phyloP scores from a whole-genome alignment of 2,113 vertebrate genomes.

The Podarcis cretensis region DNA sequence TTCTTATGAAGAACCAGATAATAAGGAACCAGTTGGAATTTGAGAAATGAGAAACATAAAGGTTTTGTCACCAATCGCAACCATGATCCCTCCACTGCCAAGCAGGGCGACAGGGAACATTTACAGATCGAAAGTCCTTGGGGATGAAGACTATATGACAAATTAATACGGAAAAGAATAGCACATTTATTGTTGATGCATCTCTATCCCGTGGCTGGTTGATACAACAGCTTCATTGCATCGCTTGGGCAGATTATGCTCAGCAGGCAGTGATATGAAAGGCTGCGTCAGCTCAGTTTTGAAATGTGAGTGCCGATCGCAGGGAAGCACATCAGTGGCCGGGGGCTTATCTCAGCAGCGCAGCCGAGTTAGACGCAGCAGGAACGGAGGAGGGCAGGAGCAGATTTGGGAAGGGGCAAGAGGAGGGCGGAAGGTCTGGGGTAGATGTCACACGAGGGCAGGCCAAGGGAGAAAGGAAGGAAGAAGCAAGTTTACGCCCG shows the following conservation, averaged over 20 bases:
- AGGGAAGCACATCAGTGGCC: not conserved
- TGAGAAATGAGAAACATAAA: slow-evolving; percentile 2
- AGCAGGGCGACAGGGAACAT: slow-evolving; percentile 23
- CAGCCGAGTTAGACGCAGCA: rapidly evolving
- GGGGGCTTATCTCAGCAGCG: not conserved
- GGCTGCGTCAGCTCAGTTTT: slow-evolving; percentile 33
- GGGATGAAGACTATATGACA: slow-evolving; percentile 38
- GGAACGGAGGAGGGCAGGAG: not conserved
- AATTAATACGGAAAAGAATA: slow-evolving; percentile 37
- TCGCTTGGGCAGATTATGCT: slow-evolving; percentile 45
- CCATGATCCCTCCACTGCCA: slow-evolving; percentile 1
- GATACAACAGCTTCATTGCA: slow-evolving; percentile 33
- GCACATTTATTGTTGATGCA: slow-evolving; percentile 28
- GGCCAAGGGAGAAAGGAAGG: not conserved
- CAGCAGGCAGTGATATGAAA: slow-evolving; percentile 47
- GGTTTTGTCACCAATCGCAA: slow-evolving; percentile 1
- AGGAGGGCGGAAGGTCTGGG: not conserved
- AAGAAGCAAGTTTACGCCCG: no score
- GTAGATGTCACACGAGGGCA: not conserved
- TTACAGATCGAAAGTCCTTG: slow-evolving; percentile 16
- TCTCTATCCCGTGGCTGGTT: slow-evolving; percentile 15
- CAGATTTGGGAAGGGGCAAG: not conserved
- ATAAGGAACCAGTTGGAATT: not conserved
- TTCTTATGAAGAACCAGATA: not conserved
- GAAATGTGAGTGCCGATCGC: slow-evolving; percentile 30